Conservation (phyloP, 2,113 vertebrate species). For the Oncorhynchus clarkii region DNA sequence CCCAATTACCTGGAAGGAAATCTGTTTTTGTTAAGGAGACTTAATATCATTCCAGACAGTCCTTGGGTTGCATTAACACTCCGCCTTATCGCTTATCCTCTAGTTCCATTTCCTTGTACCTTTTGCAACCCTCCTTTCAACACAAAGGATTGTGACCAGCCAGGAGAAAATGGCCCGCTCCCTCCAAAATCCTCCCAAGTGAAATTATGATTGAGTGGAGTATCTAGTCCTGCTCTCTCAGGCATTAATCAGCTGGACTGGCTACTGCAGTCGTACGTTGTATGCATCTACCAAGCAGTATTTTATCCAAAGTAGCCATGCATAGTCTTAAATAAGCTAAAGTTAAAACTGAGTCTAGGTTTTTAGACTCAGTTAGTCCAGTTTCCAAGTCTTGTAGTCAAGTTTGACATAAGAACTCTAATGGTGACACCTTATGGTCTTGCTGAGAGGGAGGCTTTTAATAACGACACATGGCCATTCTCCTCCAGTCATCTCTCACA, state of each 20-base stretch:
- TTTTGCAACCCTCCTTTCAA: conserved; percentile 11
- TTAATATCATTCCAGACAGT: conserved; percentile 26
- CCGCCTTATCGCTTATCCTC: conserved; percentile 1
- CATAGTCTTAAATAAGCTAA: neutral
- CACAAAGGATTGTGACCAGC: conserved; percentile 25
- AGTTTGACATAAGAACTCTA: too few species aligned
- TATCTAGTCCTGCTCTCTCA: conserved; percentile 41
- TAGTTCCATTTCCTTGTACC: conserved; percentile 14
- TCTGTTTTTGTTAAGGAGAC: conserved; percentile 3
- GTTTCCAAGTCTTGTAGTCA: too few species aligned
- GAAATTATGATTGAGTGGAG: conserved; percentile 51
- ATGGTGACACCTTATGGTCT: too few species aligned
- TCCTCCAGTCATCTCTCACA: neutral
- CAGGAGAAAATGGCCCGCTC: conserved; percentile 26
- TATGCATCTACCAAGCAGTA: neutral
- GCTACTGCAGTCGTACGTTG: conserved; percentile 14
- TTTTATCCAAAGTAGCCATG: neutral
- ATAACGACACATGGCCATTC: too few species aligned
- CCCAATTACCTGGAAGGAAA: neutral
- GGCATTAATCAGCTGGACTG: conserved; percentile 52
- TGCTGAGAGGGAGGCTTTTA: too few species aligned
- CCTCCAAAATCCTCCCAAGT: conserved; percentile 38
- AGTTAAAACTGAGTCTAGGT: neutral
- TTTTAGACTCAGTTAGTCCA: neutral
- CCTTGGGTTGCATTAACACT: conserved; percentile 31